Conservation (phyloP, 2,888 invertebrate genomes). For the Nebria brevicollis region DNA sequence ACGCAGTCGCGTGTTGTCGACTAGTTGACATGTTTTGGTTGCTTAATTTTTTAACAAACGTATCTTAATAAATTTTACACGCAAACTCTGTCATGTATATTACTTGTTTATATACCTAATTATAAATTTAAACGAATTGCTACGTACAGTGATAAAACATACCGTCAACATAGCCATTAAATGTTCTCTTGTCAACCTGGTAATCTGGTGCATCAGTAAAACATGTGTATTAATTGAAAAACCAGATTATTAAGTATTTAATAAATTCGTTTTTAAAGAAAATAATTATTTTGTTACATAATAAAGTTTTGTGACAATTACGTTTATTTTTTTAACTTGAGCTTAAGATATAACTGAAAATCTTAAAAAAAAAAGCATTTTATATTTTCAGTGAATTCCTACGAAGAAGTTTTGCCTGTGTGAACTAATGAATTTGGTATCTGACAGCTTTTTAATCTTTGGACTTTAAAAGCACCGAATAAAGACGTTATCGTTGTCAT, state of each 20-base stretch:
- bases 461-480: conserved; percentile 25
- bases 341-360: too few species aligned
- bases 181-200: neutral
- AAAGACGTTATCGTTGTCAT: conserved; percentile 38
- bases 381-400: too few species aligned
- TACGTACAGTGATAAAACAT: neutral
- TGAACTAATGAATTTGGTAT: neutral
- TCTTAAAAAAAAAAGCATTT: too few species aligned
- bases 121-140: neutral
- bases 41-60: conserved; percentile 23
- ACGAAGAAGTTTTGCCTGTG: neutral
- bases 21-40: conserved; percentile 26
- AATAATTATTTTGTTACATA: too few species aligned
- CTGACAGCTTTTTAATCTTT: conserved; percentile 37
- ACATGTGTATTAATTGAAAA: neutral
- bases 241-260: too few species aligned
- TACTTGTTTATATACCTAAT: neutral
- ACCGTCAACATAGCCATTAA: neutral
- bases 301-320: too few species aligned
- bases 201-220: neutral
- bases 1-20: neutral
- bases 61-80: conserved; percentile 29
- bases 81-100: conserved; percentile 18
- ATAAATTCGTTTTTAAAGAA: too few species aligned
- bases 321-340: too few species aligned